Conservation (phyloP, 2,888 invertebrate species). For the Tholera decimalis region DNA sequence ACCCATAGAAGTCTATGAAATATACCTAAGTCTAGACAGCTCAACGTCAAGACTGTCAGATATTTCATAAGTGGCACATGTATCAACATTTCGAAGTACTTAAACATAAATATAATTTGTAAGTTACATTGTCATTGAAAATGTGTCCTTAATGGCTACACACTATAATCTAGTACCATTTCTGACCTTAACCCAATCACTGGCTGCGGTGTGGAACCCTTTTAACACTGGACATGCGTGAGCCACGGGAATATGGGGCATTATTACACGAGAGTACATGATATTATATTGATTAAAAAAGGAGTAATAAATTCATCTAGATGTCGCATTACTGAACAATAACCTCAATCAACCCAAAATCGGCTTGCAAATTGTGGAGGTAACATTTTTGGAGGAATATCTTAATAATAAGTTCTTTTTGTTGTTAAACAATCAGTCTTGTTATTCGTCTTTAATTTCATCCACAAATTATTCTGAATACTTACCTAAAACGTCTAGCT, state of each 20-base stretch:
- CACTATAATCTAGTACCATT: constrained; percentile 27
- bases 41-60: no score
- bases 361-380: neutral
- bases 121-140: constrained; percentile 47
- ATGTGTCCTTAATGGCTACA: constrained; percentile 47
- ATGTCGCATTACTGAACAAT: constrained; percentile 1
- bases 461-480: constrained; percentile 4
- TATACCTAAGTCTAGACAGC: no score
- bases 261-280: constrained; percentile 9
- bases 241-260: constrained; percentile 6
- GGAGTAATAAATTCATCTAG: neutral
- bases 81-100: constrained; percentile 2
- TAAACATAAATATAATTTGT: constrained; percentile 33
- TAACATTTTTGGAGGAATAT: constrained; percentile 5
- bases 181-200: constrained; percentile 34
- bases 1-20: no score
- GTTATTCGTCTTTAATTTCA: neutral
- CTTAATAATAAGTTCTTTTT: neutral
- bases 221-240: constrained; percentile 3
- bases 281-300: constrained; percentile 15
- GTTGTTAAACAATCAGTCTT: neutral
- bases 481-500: constrained; percentile 1
- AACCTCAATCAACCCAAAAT: neutral
- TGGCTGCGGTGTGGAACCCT: constrained; percentile 3
- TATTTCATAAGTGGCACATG: neutral